A percentile compares a stretch with the other conserved stretches of the same genome.
Conservation (phyloP, 2,797 vertebrate genomes). For the Octomys mimax region DNA sequence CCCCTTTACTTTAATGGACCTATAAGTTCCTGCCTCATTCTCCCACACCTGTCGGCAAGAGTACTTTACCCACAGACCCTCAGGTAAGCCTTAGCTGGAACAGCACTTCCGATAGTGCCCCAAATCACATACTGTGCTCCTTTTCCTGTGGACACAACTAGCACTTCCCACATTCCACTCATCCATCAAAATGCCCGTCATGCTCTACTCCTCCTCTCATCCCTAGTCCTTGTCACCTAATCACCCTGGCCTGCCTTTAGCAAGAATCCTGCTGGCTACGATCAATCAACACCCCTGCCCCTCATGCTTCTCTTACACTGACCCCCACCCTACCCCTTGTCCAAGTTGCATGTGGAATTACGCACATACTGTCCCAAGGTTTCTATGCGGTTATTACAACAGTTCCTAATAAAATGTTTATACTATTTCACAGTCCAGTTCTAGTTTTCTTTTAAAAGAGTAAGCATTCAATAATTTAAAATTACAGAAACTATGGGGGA, state of each 20-base stretch:
- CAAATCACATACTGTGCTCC: neutral
- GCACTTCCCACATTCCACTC: neutral
- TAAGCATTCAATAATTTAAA: neutral
- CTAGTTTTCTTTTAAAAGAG: neutral
- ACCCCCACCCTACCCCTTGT: neutral
- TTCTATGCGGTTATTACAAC: neutral
- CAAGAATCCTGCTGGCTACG: neutral
- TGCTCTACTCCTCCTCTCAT: neutral
- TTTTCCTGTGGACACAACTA: neutral
- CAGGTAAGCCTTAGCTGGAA: neutral
- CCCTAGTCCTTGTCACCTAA: neutral
- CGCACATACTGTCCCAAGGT: too few relatives aligned
- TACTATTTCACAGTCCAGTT: neutral
- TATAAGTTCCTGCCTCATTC: neutral
- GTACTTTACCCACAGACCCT: neutral
- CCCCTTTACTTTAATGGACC: neutral
- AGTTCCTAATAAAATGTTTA: constrained; percentile 8
- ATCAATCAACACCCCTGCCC: neutral
- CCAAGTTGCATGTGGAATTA: neutral
- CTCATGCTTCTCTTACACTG: neutral
- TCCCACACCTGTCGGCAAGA: neutral
- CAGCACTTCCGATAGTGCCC: neutral
- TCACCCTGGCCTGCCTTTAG: neutral
- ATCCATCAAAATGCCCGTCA: neutral
- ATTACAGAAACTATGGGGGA: neutral